phyloP scores from a whole-genome alignment of 2,113 vertebrate species.

The Shinisaurus crocodilurus region DNA sequence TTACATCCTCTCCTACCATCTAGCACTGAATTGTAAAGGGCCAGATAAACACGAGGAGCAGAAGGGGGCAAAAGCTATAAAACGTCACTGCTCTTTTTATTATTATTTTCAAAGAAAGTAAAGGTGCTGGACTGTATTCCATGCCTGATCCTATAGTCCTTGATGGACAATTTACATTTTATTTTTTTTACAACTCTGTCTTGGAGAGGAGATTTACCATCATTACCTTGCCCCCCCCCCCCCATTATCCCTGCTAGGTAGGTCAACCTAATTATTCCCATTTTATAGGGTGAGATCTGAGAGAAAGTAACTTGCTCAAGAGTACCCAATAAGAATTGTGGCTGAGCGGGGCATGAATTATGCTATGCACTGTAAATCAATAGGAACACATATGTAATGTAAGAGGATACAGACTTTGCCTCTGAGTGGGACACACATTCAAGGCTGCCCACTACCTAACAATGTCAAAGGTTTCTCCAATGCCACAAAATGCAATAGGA shows the following conservation, averaged over 20 bases:
- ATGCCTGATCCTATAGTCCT: not conserved
- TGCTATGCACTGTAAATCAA: not conserved
- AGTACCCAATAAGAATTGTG: not conserved
- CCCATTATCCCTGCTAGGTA: conserved; percentile 3
- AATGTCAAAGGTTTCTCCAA: not conserved
- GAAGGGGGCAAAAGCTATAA: not conserved
- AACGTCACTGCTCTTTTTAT: not conserved
- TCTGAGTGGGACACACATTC: not conserved
- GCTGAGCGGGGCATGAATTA: not conserved
- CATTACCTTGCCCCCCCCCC: not conserved
- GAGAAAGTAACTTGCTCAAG: not conserved
- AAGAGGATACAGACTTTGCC: not conserved
- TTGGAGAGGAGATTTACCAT: not conserved
- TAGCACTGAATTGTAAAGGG: not conserved
- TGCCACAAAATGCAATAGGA: not conserved
- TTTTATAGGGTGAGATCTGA: not conserved
- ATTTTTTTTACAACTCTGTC: not conserved
- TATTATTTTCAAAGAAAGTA: conserved; percentile 4
- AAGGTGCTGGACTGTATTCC: not conserved
- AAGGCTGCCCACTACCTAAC: not conserved
- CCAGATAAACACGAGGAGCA: conserved; percentile 4
- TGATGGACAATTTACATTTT: not conserved
- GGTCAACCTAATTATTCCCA: not conserved
- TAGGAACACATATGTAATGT: not conserved
- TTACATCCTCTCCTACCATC: conserved; percentile 14